Base-by-base conservation (phyloP, 2,113 vertebrate species). In the Hippocampus guttulatus region DNA sequence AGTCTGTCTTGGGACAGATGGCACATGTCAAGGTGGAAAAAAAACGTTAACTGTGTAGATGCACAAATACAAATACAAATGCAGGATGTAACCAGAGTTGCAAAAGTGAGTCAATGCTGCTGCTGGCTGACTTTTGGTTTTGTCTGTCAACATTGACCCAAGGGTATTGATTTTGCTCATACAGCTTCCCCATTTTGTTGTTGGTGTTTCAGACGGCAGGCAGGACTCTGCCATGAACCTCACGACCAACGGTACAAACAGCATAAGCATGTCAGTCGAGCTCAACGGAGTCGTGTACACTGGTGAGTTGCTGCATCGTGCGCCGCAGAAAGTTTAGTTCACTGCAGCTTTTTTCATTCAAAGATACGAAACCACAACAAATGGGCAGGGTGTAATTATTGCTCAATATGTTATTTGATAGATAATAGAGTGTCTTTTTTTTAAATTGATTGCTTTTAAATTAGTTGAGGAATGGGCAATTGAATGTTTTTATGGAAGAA, bases 191-290 rank as follows among this genome's bases (percentile, higher is more conserved):
- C 61, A 14, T 75, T 8, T 62, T 40, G 14, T 70, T 78, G 60
- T 77, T 57, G 63, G 63, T 69, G 73, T 74, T n/a, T 61, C 60
- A 78, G 95, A 97, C 40, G 91, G 90, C 84, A 93, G 94, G 81
- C 94, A 92, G 81, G 95, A 98, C 71, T 85, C 95, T 0, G 88
- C 94, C 2, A 27, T 90, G 65, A 91, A 87, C 79, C 79, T 93
- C 58, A 86, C 88, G 25, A 90, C 87, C 73, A 96, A 95, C 0
- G 93, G 95, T 84, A 92, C 93, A 80, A 94, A 88, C 89, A 98
- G 96, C 88, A 98, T 98, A 82, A 98, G 94, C 89, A 97, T 98
- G 96, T 98, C 96, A 0, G 93, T 98, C 51, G 96, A 98, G 87
- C 95, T 98, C 74, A 98, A 98, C 1, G 96, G 96, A 0, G 92